Conservation (phyloP, 30 jellyfish, hydroid and myxozoan species). For the Calvadosia cruxmelitensis region DNA sequence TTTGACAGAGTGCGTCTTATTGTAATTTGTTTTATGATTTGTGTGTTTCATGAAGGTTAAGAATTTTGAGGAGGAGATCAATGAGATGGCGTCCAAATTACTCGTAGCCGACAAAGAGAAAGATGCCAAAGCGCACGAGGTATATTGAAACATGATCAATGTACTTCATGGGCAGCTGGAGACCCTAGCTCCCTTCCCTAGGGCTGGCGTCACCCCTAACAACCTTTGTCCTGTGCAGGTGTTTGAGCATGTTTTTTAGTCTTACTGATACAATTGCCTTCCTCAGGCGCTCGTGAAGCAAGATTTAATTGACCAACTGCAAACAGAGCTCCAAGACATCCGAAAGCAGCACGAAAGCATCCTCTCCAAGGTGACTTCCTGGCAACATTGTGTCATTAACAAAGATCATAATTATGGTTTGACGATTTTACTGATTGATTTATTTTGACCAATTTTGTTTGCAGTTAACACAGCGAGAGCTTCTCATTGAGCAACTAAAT, state of each 20-base stretch:
- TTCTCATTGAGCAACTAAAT: constrained; percentile 12
- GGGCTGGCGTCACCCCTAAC: no score
- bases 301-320: not conserved
- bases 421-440: no score
- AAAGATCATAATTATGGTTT: no score
- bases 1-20: no score
- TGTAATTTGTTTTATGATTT: no score
- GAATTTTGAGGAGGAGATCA: constrained; percentile 60
- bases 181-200: no score
- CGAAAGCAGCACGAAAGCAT: not conserved
- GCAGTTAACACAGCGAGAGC: constrained; percentile 50
- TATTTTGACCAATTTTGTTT: not conserved
- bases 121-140: constrained; percentile 81
- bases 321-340: not conserved
- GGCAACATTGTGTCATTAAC: no score
- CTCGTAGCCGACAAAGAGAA: constrained; percentile 54
- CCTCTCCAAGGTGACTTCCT: not conserved
- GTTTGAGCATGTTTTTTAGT: not conserved
- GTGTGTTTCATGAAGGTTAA: no score
- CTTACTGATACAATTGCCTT: no score
- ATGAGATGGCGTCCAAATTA: constrained; percentile 51
- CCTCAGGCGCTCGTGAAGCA: not conserved
- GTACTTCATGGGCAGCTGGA: not conserved
- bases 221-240: not conserved
- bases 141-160: constrained; percentile 1